Evolutionary conservation across 2,888 invertebrate species (phyloP).

Genomic region (Apodemia zela): DNA sequence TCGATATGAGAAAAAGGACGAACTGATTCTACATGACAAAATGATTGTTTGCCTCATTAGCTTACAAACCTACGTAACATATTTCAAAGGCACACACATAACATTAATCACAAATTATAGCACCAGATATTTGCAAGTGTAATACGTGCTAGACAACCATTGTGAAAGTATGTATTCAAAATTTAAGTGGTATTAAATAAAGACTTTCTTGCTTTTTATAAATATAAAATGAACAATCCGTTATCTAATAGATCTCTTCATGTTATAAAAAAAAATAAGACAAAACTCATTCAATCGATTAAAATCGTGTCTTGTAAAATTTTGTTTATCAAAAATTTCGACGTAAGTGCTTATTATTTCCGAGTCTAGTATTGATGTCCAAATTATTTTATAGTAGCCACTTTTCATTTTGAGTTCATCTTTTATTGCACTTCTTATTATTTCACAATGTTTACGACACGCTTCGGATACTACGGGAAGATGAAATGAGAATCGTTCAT

Average conservation of each 20-base stretch:
- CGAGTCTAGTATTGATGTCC: no score
- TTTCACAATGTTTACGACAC: not conserved
- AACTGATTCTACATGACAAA: not conserved
- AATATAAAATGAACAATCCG: no score
- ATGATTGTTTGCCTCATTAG: not conserved
- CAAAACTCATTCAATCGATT: no score
- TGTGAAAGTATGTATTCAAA: not conserved
- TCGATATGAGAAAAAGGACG: not conserved
- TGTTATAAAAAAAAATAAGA: no score
- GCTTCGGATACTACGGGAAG: no score
- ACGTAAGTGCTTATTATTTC: no score
- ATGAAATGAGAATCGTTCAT: no score
- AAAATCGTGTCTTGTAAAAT: no score
- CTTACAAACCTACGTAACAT: conserved; percentile 7
- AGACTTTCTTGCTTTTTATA: no score
- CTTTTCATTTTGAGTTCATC: not conserved
- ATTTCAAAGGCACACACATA: conserved; percentile 1
- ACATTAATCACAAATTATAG: conserved; percentile 1
- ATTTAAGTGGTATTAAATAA: no score
- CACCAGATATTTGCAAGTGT: not conserved
- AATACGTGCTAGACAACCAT: not conserved
- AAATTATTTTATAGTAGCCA: not conserved
- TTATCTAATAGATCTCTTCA: no score
- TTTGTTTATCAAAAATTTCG: no score
- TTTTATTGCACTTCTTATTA: not conserved